Evolutionary conservation across 1,140 invertebrate genomes (phyloP).

Genomic region (Drosophila orosa): DNA sequence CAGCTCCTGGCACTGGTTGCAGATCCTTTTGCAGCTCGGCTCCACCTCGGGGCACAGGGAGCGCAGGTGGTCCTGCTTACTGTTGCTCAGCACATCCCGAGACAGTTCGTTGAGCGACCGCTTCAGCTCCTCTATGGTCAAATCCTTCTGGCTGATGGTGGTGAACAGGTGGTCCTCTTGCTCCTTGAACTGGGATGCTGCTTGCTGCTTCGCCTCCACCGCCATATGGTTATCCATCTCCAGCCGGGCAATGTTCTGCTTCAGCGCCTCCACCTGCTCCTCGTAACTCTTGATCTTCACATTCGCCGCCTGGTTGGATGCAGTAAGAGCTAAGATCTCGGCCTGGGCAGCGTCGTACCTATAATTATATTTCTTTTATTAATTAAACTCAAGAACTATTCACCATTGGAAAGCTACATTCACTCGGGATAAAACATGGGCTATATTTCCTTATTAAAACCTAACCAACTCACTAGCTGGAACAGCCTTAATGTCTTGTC

Average conservation of each 20-base stretch:
- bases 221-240: slow-evolving; percentile 70
- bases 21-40: slow-evolving; percentile 50
- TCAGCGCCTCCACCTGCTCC: slow-evolving; percentile 46
- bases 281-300: slow-evolving; percentile 50
- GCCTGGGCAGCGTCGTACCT: slow-evolving; percentile 35
- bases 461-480: no score
- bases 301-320: slow-evolving; percentile 45
- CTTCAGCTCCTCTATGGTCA: slow-evolving; percentile 33
- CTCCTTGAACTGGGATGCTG: slow-evolving; percentile 55
- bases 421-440: no score
- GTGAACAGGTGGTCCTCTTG: slow-evolving; percentile 68
- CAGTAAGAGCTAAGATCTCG: slow-evolving; percentile 26
- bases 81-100: slow-evolving; percentile 45
- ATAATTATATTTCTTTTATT: background rate
- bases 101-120: slow-evolving; percentile 40
- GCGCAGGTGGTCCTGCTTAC: slow-evolving; percentile 59
- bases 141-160: slow-evolving; percentile 64
- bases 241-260: slow-evolving; percentile 53
- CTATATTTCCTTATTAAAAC: no score
- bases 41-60: slow-evolving; percentile 53
- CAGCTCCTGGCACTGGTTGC: slow-evolving; percentile 59
- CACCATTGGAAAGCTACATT: no score
- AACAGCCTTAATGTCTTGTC: slow-evolving; percentile 3
- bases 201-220: slow-evolving; percentile 63
- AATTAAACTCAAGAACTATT: no score